Evolutionary conservation across 1,140 invertebrate species (phyloP).

Genomic region (Temnothorax curvispinosus): DNA sequence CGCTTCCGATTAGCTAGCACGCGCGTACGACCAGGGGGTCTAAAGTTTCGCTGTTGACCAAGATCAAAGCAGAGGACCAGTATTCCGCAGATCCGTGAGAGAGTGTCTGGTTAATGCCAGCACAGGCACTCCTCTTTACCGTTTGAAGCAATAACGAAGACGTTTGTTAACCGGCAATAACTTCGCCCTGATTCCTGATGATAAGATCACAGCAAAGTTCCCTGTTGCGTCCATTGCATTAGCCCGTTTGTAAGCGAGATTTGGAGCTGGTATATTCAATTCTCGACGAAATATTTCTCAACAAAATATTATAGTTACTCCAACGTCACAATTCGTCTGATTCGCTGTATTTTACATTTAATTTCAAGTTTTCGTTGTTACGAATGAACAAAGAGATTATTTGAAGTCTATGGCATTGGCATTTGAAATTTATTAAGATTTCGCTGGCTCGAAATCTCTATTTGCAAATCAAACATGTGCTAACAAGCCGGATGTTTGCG

Average conservation of each 20-base stretch:
- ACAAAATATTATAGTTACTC: not conserved
- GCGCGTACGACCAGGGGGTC: slow-evolving; percentile 52
- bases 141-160: slow-evolving; percentile 79
- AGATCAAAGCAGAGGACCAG: slow-evolving; percentile 82
- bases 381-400: slow-evolving; percentile 6
- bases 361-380: not conserved
- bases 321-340: not conserved
- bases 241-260: slow-evolving; percentile 5
- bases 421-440: not conserved
- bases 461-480: not conserved
- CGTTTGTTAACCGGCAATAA: slow-evolving; percentile 72
- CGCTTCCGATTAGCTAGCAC: not conserved
- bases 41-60: slow-evolving; percentile 83
- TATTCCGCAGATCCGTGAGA: slow-evolving; percentile 72
- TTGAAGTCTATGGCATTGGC: not conserved
- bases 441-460: not conserved
- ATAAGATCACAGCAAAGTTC: slow-evolving; percentile 50
- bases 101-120: slow-evolving; percentile 74
- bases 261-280: not conserved
- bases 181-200: slow-evolving; percentile 60
- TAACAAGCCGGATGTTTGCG: not conserved
- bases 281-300: not conserved
- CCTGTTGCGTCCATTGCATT: slow-evolving; percentile 13
- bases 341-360: not conserved
- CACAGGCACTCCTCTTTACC: slow-evolving; percentile 74